Evolutionary conservation across 2,113 vertebrate genomes (phyloP).

Genomic region (Rattus norvegicus): GRCr8 NC_086022.1:59331001-59331500

Average conservation of each 20-base stretch:
- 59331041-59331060: background rate
- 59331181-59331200: background rate
- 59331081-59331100: background rate
- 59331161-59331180: background rate
- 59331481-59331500: background rate
- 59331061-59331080: background rate
- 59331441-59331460: background rate
- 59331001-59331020: background rate
- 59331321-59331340: no score
- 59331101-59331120: no score
- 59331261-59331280: background rate
- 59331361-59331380: fast-evolving
- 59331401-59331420: background rate
- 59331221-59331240: background rate
- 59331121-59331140: background rate
- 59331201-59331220: background rate
- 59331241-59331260: background rate
- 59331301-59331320: background rate
- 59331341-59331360: background rate
- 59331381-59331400: fast-evolving
- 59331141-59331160: background rate
- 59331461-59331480: background rate
- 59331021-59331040: background rate
- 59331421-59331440: background rate
- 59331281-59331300: background rate